Evolutionary conservation across 2,888 invertebrate genomes (phyloP).

Genomic region (Coronaproctus castanopsis): DNA sequence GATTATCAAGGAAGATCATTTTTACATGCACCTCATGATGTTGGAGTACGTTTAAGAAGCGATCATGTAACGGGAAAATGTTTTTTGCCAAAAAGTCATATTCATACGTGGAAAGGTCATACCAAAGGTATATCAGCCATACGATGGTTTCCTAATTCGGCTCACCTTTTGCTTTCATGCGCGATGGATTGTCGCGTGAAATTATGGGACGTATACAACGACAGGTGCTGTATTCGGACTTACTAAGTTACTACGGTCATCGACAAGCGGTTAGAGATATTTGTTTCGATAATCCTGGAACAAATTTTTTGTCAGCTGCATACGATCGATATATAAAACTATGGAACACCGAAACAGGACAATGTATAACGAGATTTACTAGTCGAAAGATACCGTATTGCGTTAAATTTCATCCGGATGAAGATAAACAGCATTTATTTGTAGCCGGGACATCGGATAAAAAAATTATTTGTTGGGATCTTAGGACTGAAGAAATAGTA

Average conservation of each 20-base stretch:
- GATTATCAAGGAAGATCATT: slow-evolving; percentile 97
- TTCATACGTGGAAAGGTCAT: slow-evolving; percentile 94
- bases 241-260: slow-evolving; percentile 97
- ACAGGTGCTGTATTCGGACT: slow-evolving; percentile 74
- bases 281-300: slow-evolving; percentile 84
- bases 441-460: slow-evolving; percentile 97
- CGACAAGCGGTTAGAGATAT: slow-evolving; percentile 90
- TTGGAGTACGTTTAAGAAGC: slow-evolving; percentile 69
- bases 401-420: slow-evolving; percentile 92
- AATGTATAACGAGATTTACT: slow-evolving; percentile 66
- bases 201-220: slow-evolving; percentile 96
- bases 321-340: slow-evolving; percentile 94
- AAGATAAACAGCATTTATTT: slow-evolving; percentile 90
- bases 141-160: slow-evolving; percentile 83
- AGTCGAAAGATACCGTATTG: slow-evolving; percentile 95
- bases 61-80: slow-evolving; percentile 82
- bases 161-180: slow-evolving; percentile 82
- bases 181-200: slow-evolving; percentile 96
- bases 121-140: slow-evolving; percentile 88
- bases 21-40: slow-evolving; percentile 77
- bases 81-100: slow-evolving; percentile 85
- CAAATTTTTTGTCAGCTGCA: slow-evolving; percentile 78
- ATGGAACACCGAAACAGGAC: slow-evolving; percentile 97
- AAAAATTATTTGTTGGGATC: slow-evolving; percentile 99
- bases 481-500: slow-evolving; percentile 77